Base-by-base conservation (phyloP, 2,113 vertebrate species). In the Nibea albiflora region DNA sequence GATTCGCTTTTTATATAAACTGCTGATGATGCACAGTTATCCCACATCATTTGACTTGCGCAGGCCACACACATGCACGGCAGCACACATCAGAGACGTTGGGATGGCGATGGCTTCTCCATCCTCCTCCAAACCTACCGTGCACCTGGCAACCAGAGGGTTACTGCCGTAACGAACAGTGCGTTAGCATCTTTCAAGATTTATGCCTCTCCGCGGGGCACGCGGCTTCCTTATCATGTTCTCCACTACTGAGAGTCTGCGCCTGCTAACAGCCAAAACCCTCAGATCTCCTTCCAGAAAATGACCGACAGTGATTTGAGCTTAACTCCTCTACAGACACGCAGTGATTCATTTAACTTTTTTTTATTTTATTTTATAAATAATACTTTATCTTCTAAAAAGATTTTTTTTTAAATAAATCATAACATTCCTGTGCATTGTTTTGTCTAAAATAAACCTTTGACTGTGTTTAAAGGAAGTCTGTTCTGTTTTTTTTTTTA, bases 101-200 rank as follows among this genome's bases (percentile, higher is more conserved):
- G 6, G 17, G 67, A 68, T 54, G 76, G 22, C n/a, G 77, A 63
- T 69, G 63, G 72, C 49, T 47, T 67, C 66, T 75, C n/a, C 65
- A 73, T 81, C 75, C 39, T 67, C 26, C 26, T 67, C 26, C 26
- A 39, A 35, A 20, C 42, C 17, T 24, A 16, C 52, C 1, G 16
- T 31, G 52, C 81, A 87, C 83, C 90, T 83, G 85, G 89, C 67
- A 71, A 60, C 81, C 86, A 93, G 80, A 90, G 54, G 77, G n/a
- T 53, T 61, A 68, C 24, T 56, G 58, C 31, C 3, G 42, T 28
- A 24, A 24, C 42, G 46, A 85, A 46, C 53, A 50, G 63, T 70
- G 44, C 22, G 67, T 76, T 60, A 50, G 68, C 57, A 84, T 83
- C 57, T 79, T 57, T 60, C 39, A 68, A 39, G 72, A 82, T 78